Conservation (phyloP, 2,888 invertebrate species). For the Trissoscelio sp. region DNA sequence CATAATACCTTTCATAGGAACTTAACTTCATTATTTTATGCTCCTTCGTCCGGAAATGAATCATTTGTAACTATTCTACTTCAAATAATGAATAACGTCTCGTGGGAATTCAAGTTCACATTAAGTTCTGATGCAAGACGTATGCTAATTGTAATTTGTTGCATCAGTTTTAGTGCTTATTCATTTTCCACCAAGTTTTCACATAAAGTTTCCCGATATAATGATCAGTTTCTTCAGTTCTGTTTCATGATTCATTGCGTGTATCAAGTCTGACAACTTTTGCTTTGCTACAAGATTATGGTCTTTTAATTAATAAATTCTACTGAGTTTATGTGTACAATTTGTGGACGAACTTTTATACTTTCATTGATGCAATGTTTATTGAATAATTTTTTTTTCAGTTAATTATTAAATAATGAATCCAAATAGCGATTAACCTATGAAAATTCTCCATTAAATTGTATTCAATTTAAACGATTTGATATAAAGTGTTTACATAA, state of each 20-base stretch:
- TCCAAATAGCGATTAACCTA: background rate
- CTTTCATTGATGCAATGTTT: background rate
- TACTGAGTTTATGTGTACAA: background rate
- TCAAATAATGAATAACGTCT: constrained; percentile 22
- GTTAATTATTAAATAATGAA: too few relatives aligned
- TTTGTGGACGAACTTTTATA: background rate
- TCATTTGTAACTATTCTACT: too few relatives aligned
- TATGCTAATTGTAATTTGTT: constrained; percentile 18
- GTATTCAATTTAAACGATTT: too few relatives aligned
- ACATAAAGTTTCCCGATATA: constrained; percentile 4
- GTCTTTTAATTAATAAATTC: constrained; percentile 6
- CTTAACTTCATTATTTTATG: constrained; percentile 75
- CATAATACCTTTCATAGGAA: constrained; percentile 78
- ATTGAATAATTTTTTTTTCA: background rate
- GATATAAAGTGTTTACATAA: too few relatives aligned
- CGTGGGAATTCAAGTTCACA: background rate
- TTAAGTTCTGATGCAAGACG: constrained; percentile 2
- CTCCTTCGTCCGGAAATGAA: constrained; percentile 44
- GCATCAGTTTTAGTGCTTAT: constrained; percentile 3
- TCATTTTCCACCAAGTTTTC: constrained; percentile 7
- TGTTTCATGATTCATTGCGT: constrained; percentile 16
- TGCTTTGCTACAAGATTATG: constrained; percentile 10
- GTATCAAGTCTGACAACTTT: constrained; percentile 17
- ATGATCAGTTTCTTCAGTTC: constrained; percentile 12
- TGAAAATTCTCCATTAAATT: background rate